These are phyloP conservation scores for Melikaiella ostensackeni DNA, from an alignment of 2,888 invertebrate genomes.

Conservation along the genomic window DNA sequence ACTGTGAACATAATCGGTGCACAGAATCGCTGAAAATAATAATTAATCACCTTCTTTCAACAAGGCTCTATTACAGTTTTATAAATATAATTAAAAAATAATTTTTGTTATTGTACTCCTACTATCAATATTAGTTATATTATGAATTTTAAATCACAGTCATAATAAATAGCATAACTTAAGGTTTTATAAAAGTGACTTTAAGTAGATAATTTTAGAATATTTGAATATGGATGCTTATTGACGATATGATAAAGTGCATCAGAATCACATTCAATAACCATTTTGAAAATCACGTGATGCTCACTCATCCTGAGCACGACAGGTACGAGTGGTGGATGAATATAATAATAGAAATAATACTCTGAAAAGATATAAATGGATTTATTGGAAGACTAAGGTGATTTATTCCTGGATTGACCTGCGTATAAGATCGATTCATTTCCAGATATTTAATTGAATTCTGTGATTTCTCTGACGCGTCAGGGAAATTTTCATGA, in stretches of 20 bases:
- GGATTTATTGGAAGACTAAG: constrained; percentile 30
- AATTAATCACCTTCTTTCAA: not conserved
- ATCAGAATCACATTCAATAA: constrained; percentile 16
- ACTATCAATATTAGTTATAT: not conserved
- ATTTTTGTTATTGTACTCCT: not conserved
- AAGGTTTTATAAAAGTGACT: too few species aligned
- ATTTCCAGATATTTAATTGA: not conserved
- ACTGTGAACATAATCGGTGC: constrained; percentile 6
- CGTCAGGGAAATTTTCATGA: too few species aligned
- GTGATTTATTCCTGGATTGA: constrained; percentile 31
- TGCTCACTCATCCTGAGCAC: constrained; percentile 10
- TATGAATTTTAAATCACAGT: not conserved
- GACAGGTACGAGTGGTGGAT: constrained; percentile 24
- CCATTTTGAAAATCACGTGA: constrained; percentile 33
- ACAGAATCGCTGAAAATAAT: constrained; percentile 19
- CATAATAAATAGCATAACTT: not conserved
- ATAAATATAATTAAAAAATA: not conserved
- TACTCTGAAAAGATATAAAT: constrained; percentile 13
- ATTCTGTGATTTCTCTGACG: not conserved
- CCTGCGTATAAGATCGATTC: constrained; percentile 5
- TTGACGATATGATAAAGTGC: constrained; percentile 10
- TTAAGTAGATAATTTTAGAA: not conserved
- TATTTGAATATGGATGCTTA: not conserved
- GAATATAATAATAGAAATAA: constrained; percentile 33
- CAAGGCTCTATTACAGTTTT: not conserved